These are phyloP conservation scores for Sinocyclocheilus rhinocerous DNA, from an alignment of 2,113 vertebrate species.

Conservation along the genomic window DNA sequence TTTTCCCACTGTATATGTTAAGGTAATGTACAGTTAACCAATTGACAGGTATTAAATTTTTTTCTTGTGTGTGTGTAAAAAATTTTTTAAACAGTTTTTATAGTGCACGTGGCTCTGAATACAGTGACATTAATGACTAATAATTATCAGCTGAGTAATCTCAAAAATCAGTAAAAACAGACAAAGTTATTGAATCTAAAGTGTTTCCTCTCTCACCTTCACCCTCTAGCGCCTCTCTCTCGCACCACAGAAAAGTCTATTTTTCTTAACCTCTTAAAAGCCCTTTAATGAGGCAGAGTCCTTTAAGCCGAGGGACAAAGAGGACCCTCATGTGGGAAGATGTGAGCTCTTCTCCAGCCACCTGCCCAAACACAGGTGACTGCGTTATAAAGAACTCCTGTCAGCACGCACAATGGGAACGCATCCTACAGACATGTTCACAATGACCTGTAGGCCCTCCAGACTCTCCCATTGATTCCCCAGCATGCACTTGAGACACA, in stretches of 20 bases:
- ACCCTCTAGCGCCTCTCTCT: background rate
- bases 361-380: slow-evolving; percentile 71
- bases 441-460: slow-evolving; percentile 63
- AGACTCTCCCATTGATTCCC: slow-evolving; percentile 58
- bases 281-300: slow-evolving; percentile 49
- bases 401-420: slow-evolving; percentile 49
- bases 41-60: too few relatives aligned
- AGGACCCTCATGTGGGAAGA: slow-evolving; percentile 68
- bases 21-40: too few relatives aligned
- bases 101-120: too few relatives aligned
- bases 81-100: background rate
- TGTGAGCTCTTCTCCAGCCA: slow-evolving; percentile 68
- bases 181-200: background rate
- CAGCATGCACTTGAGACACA: slow-evolving; percentile 65
- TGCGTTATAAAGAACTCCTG: slow-evolving; percentile 58
- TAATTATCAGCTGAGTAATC: background rate
- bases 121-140: background rate
- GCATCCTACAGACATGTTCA: slow-evolving; percentile 58
- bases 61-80: too few relatives aligned
- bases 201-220: background rate
- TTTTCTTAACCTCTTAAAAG: slow-evolving; percentile 21
- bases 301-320: slow-evolving; percentile 61
- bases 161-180: background rate
- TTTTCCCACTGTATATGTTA: too few relatives aligned
- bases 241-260: background rate